Percentiles rank a stretch among this genome's conserved stretches.
Evolutionary conservation across 2,888 invertebrate species (phyloP).

Genomic region (Encarsia formosa): DNA sequence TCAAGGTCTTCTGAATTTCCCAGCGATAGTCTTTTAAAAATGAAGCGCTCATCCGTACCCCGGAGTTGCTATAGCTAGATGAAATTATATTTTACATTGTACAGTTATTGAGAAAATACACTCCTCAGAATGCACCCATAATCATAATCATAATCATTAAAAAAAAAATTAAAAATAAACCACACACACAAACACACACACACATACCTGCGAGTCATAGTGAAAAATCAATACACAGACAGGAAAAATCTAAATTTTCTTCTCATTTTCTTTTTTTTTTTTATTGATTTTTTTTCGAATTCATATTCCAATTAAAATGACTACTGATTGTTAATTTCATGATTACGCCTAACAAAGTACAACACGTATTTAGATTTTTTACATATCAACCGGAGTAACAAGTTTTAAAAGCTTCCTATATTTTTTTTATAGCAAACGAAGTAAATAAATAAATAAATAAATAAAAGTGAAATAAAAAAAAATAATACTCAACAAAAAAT

Average conservation of each 20-base stretch:
- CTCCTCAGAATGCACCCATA: slow-evolving; percentile 40
- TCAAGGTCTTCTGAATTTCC: slow-evolving; percentile 22
- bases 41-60: slow-evolving; percentile 38
- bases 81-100: slow-evolving; percentile 52
- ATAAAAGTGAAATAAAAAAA: too few relatives aligned
- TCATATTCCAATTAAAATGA: too few relatives aligned
- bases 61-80: slow-evolving; percentile 47
- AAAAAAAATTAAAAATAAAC: slow-evolving; percentile 4
- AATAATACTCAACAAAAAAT: too few relatives aligned
- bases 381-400: slow-evolving; percentile 36
- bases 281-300: too few relatives aligned
- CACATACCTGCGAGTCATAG: too few relatives aligned
- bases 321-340: too few relatives aligned
- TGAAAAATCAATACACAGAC: too few relatives aligned
- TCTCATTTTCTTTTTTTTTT: too few relatives aligned
- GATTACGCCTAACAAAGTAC: slow-evolving; percentile 27
- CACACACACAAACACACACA: too few relatives aligned
- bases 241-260: too few relatives aligned
- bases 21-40: slow-evolving; percentile 23
- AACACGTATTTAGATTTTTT: slow-evolving; percentile 45
- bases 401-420: slow-evolving; percentile 32
- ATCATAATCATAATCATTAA: slow-evolving; percentile 33
- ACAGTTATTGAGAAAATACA: slow-evolving; percentile 33
- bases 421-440: slow-evolving; percentile 24
- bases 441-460: slow-evolving; percentile 3